A percentile compares a stretch with the other conserved stretches of the same genome.
Conservation (phyloP, 2,797 vertebrate species). For the Paratrypauchen microcephalus region DNA sequence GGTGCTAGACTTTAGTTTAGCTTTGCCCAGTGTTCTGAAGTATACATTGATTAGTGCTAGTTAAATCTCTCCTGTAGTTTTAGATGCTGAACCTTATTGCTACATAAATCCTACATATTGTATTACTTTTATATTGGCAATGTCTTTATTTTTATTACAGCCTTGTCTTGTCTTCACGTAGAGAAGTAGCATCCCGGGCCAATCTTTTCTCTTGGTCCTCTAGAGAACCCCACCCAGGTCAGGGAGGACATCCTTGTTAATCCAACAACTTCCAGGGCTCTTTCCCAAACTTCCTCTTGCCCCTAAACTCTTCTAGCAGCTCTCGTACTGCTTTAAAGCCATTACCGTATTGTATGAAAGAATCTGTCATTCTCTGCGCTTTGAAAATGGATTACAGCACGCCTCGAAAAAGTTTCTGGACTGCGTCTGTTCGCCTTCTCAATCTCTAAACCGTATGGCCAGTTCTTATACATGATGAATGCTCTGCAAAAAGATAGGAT, state of each 20-base stretch:
- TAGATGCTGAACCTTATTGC: not conserved
- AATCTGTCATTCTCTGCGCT: constrained; percentile 45
- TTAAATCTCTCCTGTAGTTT: not conserved
- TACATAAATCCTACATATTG: not conserved
- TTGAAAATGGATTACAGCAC: constrained; percentile 51
- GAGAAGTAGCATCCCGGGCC: constrained; percentile 31
- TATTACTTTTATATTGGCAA: not conserved
- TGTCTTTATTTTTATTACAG: constrained; percentile 8
- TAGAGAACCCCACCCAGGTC: constrained; percentile 46
- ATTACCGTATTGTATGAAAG: constrained; percentile 26
- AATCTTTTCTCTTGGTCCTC: constrained; percentile 20
- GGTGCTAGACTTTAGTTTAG: not conserved
- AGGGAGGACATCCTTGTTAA: constrained; percentile 30
- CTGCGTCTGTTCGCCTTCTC: constrained; percentile 46
- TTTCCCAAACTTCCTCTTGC: constrained; percentile 6
- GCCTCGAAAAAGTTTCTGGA: constrained; percentile 46
- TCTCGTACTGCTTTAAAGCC: constrained; percentile 29
- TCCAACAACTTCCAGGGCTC: constrained; percentile 23
- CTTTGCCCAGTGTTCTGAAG: not conserved
- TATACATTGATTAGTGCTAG: too few species aligned
- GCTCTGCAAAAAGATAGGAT: constrained; percentile 40
- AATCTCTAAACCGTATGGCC: constrained; percentile 60
- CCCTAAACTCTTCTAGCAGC: constrained; percentile 32
- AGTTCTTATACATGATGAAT: constrained; percentile 45
- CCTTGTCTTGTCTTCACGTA: constrained; percentile 35